Evolutionary conservation across 2,797 vertebrate species (phyloP), one percentile per base, ranked within the genome.

Genomic region (Diceros bicornis): DNA sequence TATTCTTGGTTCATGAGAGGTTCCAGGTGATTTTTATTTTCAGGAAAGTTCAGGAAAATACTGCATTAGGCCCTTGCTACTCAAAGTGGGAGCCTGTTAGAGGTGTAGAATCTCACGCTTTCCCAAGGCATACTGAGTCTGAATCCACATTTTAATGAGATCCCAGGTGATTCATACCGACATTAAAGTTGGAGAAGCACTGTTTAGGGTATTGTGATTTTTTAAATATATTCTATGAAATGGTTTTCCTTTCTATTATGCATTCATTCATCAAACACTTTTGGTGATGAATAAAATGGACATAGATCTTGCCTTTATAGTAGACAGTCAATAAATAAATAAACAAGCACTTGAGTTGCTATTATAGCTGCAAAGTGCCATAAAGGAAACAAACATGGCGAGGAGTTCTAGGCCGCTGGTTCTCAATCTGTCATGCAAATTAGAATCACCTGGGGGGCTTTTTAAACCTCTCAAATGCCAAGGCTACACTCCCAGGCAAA

Each of bases 361-460:
- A 16, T 37, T 72, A n/a, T 12, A 57, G 34, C 75, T 90, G 23
- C 7, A 32, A 95, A 50, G 25, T 61, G 20, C n/a, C 88, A 7
- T 23, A 57, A 55, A 64, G 75, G 32, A 88, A 87, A 64, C 16
- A 66, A 69, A 82, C 7, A 1, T 7, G 18, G 17, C 14, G 32
- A 29, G 61, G 32, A 85, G 55, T 41, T 78, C 4, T 61, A 52
- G 12, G 37, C 59, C 55, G 62, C 55, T 69, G 7, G 4, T 72
- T 92, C 34, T 74, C 81, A 84, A 75, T 29, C 81, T 64, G 72
- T 62, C 59, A 90, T n/a, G 23, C 66, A 71, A 62, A 85, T 89
- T 61, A n/a, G 74, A 82, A 57, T 92, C 34, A 59, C 8, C 12
- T 59, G 9, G 14, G 9, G 14, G 11, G 0, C 32, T 92, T 77